These are phyloP conservation scores for Capitulum mitella DNA, from an alignment of 2,888 invertebrate genomes.

Conservation along the genomic window DNA sequence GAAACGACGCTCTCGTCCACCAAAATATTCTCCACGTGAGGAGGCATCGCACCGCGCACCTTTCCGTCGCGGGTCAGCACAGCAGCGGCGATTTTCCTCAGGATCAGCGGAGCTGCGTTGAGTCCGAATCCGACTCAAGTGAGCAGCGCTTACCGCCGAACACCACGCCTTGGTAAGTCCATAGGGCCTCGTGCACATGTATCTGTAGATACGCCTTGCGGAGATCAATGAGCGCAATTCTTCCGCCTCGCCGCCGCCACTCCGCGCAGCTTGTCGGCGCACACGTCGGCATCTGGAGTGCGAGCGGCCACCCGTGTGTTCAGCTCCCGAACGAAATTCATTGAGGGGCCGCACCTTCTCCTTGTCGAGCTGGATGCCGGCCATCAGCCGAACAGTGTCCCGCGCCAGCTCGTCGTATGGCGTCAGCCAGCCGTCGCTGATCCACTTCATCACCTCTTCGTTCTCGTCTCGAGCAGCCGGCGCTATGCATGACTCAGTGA, in stretches of 20 bases:
- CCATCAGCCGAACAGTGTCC: no score
- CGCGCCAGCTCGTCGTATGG: no score
- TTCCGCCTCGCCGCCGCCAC: not conserved
- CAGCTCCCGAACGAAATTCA: not conserved
- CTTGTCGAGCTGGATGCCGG: no score
- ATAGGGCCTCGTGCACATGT: not conserved
- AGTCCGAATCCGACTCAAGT: not conserved
- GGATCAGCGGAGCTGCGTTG: not conserved
- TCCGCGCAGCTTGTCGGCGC: not conserved
- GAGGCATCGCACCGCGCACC: not conserved
- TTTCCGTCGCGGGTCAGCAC: not conserved
- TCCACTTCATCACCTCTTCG: no score
- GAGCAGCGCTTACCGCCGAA: not conserved
- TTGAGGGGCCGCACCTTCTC: no score
- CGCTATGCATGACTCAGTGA: no score
- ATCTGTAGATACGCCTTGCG: not conserved
- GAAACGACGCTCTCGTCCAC: not conserved
- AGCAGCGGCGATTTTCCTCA: not conserved
- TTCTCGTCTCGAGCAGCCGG: no score
- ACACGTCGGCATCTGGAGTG: not conserved
- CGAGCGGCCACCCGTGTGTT: not conserved
- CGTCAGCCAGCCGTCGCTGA: no score
- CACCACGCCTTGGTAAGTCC: not conserved
- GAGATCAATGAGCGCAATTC: not conserved
- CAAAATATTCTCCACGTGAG: not conserved